Conservation (phyloP, 2,113 vertebrate species). For the Ptilorrhoa leucosticta region DNA sequence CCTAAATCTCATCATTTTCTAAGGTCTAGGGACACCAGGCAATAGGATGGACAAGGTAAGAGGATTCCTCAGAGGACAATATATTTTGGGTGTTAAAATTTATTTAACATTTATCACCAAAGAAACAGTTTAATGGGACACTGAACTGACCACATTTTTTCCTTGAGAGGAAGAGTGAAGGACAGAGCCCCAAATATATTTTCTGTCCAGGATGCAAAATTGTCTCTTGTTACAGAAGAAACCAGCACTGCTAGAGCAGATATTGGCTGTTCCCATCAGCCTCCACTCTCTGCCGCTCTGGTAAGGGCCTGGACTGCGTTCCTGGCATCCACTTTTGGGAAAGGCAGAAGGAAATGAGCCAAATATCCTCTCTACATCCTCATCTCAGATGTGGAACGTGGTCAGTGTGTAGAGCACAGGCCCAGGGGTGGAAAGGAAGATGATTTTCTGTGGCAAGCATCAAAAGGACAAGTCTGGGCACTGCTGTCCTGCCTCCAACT, state of each 20-base stretch:
- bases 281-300: not conserved
- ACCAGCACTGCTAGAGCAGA: not conserved
- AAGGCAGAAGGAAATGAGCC: not conserved
- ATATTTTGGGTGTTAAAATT: not conserved
- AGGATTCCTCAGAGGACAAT: not conserved
- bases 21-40: not conserved
- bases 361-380: not conserved
- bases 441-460: not conserved
- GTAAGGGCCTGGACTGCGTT: not conserved
- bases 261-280: not conserved
- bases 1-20: not conserved
- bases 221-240: not conserved
- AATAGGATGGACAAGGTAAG: not conserved
- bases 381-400: not conserved
- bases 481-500: not conserved
- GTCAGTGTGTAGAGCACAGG: not conserved
- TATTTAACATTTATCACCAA: not conserved
- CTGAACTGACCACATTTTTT: accelerated
- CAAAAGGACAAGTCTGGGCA: not conserved
- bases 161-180: not conserved
- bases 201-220: not conserved
- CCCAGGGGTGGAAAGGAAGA: not conserved
- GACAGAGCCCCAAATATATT: not conserved
- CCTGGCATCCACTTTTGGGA: not conserved
- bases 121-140: not conserved